Evolutionary conservation across 92 coral and sea anemone genomes (phyloP), one percentile per base, ranked within the genome.

Genomic region (Phymanthus crucifer): DNA sequence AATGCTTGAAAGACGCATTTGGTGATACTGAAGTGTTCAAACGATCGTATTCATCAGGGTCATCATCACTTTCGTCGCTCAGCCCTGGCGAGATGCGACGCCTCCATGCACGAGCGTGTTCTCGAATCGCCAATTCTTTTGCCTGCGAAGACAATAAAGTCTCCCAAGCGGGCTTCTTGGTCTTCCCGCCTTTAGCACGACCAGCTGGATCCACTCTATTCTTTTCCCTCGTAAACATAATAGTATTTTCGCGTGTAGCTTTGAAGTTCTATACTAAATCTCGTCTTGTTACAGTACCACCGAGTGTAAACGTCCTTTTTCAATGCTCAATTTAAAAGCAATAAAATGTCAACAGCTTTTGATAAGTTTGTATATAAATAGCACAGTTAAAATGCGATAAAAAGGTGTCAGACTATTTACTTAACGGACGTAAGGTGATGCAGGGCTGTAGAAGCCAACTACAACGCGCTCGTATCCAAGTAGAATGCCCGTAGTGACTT

Each of bases 121-220:
- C 82, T 70, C 80, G 83, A 40, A 72, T 78, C 26, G 36, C 34
- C 43, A 45, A 66, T 47, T 75, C 68, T 77, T 54, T 75, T 58
- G 83, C 85, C 57, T 79, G 88, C 9, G 91, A 52, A 17, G 91
- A 40, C 31, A 92, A 86, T 4, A 92, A 79, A 2, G 84, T 92
- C 66, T 92, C 97, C 97, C 97, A 92, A 1, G 97, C 94, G 19
- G 97, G 92, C 83, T 87, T 79, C 50, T 91, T 90, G 24, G 85
- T 85, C 58, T 84, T 90, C 36, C 85, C 84, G 18, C 85, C 66
- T 29, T 86, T 89, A 6, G 82, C 75, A 45, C 82, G 77, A 13
- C 83, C 83, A 27, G n/a, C n/a, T n/a, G 94, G 92, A 73, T 92
- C 94, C 32, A 92, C 90, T 77, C 78, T 89, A 38, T 74, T 81